Base-by-base conservation (phyloP, 1,140 invertebrate genomes). In the Limonius californicus region DNA sequence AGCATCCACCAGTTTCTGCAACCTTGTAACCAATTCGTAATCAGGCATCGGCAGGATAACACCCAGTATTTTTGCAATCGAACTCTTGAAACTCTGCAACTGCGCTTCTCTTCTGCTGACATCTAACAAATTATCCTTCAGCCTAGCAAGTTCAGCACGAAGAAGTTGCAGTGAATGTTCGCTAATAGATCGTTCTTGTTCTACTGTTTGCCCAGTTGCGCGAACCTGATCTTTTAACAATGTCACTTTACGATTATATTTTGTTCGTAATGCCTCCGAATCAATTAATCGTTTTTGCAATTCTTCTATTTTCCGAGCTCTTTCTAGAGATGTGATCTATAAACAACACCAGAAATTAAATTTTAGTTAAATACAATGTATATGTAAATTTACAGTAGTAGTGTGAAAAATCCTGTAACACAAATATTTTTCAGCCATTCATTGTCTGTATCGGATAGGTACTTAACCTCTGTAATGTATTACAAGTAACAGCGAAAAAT, bases 241-340 rank as follows among this genome's bases (percentile, higher is more conserved):
- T 54, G 81, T 83, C 0, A 90, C 82, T 76, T 90, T 90, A 39
- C 87, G 80, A 63, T 84, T 85, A 72, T 87, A 89, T 45, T 87
- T 82, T 2, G 83, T 84, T 27, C 88, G 79, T 8, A 89, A 67
- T 67, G 88, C 79, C 74, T 91, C 89, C 18, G 85, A 86, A 68
- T 90, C 89, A 16, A 88, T 83, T 1, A 90, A 70, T 61, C 84
- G 82, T 74, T 89, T 89, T 67, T 92, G 88, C 1, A 92, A 77
- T 54, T 92, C 90, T 72, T 94, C 90, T 61, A 92, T 86, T 78
- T 92, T 92, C 30, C 89, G 80, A 0, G 87, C 89, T 16, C 89
- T 80, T 76, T 94, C 91, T 64, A 94, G 69, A 4, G 90, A 86
- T 12, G 89, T 87, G 68, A 92, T 90, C 89, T 92, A 70, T 14